These are phyloP conservation scores for Lepidurus couesii DNA, from an alignment of 1,140 invertebrate genomes.

Conservation along the genomic window DNA sequence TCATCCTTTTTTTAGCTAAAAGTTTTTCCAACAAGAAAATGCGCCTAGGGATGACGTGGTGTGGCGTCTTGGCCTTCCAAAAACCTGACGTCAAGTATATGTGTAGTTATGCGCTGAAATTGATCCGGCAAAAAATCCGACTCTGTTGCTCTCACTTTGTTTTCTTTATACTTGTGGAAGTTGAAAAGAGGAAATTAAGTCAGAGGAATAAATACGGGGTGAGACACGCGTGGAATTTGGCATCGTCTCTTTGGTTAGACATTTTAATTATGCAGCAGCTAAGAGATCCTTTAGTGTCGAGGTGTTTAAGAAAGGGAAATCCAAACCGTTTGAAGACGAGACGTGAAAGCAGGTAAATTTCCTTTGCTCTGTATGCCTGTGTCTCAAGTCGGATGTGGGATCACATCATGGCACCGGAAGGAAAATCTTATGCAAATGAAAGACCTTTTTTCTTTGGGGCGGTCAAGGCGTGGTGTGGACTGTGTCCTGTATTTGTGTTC, in stretches of 20 bases:
- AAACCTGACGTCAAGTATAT: not conserved
- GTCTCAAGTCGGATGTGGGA: slow-evolving; percentile 8
- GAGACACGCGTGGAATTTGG: not conserved
- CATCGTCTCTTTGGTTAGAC: not conserved
- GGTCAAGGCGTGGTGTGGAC: slow-evolving; percentile 13
- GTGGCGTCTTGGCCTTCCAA: not conserved
- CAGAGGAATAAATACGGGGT: not conserved
- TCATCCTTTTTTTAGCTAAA: not conserved
- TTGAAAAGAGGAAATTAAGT: not conserved
- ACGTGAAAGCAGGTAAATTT: not conserved
- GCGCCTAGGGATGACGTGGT: not conserved
- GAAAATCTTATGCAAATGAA: slow-evolving; percentile 19
- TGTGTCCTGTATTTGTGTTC: not conserved
- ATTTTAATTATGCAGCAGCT: not conserved
- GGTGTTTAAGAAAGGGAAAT: not conserved
- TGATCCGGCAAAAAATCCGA: not conserved
- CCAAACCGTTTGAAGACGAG: not conserved
- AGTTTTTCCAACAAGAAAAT: not conserved
- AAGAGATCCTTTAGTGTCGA: not conserved
- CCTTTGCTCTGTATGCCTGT: not conserved
- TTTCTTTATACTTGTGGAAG: not conserved
- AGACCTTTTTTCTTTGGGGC: not conserved
- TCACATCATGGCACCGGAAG: slow-evolving; percentile 1
- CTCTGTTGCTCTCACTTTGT: not conserved
- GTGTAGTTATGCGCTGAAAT: slow-evolving; percentile 6